A percentile compares a stretch with the other conserved stretches of the same genome.
Conservation (phyloP, 2,113 vertebrate genomes). For the Pollachius pollachius region DNA sequence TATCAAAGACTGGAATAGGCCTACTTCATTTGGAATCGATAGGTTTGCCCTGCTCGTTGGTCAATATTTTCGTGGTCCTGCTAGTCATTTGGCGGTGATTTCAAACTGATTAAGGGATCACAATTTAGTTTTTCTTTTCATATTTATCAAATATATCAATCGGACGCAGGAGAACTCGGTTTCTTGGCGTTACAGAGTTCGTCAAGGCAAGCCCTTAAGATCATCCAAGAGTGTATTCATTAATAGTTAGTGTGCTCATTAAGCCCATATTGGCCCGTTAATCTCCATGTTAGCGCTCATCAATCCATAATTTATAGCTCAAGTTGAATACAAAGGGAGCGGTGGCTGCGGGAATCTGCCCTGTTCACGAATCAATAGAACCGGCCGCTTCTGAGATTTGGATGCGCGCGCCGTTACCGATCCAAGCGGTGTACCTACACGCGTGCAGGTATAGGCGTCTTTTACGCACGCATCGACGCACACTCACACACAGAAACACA, state of each 20-base stretch:
- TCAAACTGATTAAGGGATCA: too few species aligned
- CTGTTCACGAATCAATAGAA: too few species aligned
- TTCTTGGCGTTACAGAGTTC: too few species aligned
- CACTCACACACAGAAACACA: neutral
- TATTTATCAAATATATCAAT: too few species aligned
- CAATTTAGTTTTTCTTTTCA: too few species aligned
- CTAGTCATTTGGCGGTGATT: neutral
- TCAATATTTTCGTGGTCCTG: neutral
- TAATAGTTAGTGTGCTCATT: conserved; percentile 36
- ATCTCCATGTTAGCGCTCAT: conserved; percentile 41
- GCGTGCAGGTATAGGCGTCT: neutral
- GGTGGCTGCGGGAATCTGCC: neutral
- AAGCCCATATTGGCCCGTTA: conserved; percentile 29
- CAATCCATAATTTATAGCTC: conserved; percentile 38
- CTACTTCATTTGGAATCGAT: conserved; percentile 12
- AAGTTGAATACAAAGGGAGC: conserved; percentile 31
- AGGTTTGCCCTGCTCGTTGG: neutral
- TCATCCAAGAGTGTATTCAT: conserved; percentile 27
- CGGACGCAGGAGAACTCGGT: too few species aligned
- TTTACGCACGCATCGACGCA: neutral
- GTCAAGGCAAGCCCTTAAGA: neutral
- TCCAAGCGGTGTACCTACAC: too few species aligned
- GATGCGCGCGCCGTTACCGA: too few species aligned
- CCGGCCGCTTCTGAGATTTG: neutral
- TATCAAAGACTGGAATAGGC: neutral